Conservation (phyloP, 2,797 vertebrate genomes). For the Tokudaia tokunoshimensis region DNA sequence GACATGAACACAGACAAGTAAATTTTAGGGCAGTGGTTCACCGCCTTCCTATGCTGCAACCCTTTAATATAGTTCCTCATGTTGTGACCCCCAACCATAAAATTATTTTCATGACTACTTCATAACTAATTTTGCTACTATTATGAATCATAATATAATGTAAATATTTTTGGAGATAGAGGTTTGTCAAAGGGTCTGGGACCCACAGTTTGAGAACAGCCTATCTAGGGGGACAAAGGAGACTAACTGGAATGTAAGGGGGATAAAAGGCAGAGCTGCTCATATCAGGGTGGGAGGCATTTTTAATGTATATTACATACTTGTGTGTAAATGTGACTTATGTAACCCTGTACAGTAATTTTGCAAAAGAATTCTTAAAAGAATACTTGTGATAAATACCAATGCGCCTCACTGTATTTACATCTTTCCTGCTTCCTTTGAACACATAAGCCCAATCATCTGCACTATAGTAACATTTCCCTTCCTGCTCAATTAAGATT, state of each 20-base stretch:
- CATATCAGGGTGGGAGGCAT: not conserved
- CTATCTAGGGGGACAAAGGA: not conserved
- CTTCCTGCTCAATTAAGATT: slow-evolving; percentile 26
- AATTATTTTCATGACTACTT: not conserved
- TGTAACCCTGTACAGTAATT: not conserved
- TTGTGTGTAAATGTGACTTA: not conserved
- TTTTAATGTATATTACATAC: not conserved
- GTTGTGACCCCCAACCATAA: not conserved
- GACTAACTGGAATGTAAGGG: not conserved
- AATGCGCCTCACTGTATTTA: not conserved
- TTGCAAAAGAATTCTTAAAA: not conserved
- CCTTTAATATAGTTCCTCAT: not conserved
- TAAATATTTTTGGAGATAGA: not conserved
- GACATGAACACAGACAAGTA: not conserved
- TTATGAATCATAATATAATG: not conserved
- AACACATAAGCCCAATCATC: not conserved
- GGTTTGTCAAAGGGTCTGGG: not conserved
- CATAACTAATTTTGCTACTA: not conserved
- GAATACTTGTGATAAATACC: not conserved
- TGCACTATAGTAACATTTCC: not conserved
- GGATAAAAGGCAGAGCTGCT: not conserved
- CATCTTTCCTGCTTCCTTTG: not conserved
- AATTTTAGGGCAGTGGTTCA: not conserved
- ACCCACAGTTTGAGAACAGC: not conserved
- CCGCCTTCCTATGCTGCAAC: not conserved